Evolutionary conservation across 2,888 invertebrate genomes (phyloP).

Genomic region (Homarus gammarus): DNA sequence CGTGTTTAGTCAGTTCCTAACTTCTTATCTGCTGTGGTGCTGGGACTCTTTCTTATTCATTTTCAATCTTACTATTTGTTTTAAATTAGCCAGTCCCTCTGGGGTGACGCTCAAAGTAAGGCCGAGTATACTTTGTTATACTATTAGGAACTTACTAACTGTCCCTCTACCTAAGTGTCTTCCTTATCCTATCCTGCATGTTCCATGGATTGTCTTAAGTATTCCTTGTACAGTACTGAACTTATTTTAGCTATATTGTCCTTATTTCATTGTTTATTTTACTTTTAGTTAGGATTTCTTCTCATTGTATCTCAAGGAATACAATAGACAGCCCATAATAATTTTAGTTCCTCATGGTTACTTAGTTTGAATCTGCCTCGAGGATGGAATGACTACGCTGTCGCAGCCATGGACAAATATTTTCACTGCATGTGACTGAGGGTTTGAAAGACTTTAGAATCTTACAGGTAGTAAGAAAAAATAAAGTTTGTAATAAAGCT

Average conservation of each 20-base stretch:
- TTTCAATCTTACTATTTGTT: constrained; percentile 6
- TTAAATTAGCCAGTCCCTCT: constrained; percentile 60
- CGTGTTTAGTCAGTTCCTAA: too few species aligned
- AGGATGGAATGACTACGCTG: constrained; percentile 14
- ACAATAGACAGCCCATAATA: constrained; percentile 21
- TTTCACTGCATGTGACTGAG: background rate
- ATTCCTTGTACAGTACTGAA: constrained; percentile 2
- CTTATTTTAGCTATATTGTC: background rate
- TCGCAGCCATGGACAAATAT: constrained; percentile 9
- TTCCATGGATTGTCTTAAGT: constrained; percentile 34
- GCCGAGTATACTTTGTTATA: constrained; percentile 72
- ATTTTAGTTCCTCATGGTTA: constrained; percentile 34
- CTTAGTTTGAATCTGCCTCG: constrained; percentile 43
- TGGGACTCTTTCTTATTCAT: too few species aligned
- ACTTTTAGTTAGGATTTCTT: constrained; percentile 25
- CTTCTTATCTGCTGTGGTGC: too few species aligned
- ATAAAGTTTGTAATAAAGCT: background rate
- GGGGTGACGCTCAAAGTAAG: constrained; percentile 71
- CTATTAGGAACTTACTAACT: constrained; percentile 73
- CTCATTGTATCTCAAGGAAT: constrained; percentile 21
- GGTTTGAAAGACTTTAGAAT: constrained; percentile 29
- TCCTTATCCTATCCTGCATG: constrained; percentile 40
- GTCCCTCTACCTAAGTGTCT: constrained; percentile 56
- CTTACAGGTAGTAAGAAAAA: constrained; percentile 1
- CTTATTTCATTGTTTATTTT: constrained; percentile 1